These are phyloP conservation scores for Enteromius viviparus DNA, from an alignment of 2,797 vertebrate genomes.

Conservation along the genomic window DNA sequence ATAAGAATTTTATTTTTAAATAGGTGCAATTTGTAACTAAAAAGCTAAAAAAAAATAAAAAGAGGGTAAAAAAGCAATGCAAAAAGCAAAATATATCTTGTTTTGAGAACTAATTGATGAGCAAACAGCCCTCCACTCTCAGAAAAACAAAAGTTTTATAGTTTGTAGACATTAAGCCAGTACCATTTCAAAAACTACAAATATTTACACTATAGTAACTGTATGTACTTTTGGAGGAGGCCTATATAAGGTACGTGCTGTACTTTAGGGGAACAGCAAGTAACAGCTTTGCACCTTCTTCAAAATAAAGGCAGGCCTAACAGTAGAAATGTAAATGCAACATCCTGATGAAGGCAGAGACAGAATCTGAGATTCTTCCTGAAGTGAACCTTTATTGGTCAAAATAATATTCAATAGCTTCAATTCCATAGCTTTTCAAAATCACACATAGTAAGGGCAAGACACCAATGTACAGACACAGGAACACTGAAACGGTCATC, in stretches of 20 bases:
- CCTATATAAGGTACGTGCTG: background rate
- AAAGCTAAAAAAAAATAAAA: background rate
- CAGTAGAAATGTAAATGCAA: background rate
- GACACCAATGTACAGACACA: conserved; percentile 63
- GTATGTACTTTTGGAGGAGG: background rate
- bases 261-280: background rate
- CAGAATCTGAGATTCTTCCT: background rate
- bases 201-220: background rate
- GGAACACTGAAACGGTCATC: conserved; percentile 57
- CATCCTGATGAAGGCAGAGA: background rate
- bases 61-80: background rate
- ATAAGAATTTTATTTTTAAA: background rate
- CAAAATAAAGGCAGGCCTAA: background rate
- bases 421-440: conserved; percentile 64
- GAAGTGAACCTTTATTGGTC: conserved; percentile 44
- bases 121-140: background rate
- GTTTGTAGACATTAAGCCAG: background rate
- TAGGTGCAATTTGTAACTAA: background rate
- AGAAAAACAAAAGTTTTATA: background rate
- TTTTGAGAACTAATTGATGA: background rate
- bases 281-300: background rate
- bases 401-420: conserved; percentile 68
- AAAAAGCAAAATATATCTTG: background rate
- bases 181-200: background rate
- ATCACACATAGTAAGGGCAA: conserved; percentile 59